Percentiles rank a stretch among this genome's conserved stretches.
Evolutionary conservation across 2,888 invertebrate genomes (phyloP).

Genomic region (Bellardia pandia): DNA sequence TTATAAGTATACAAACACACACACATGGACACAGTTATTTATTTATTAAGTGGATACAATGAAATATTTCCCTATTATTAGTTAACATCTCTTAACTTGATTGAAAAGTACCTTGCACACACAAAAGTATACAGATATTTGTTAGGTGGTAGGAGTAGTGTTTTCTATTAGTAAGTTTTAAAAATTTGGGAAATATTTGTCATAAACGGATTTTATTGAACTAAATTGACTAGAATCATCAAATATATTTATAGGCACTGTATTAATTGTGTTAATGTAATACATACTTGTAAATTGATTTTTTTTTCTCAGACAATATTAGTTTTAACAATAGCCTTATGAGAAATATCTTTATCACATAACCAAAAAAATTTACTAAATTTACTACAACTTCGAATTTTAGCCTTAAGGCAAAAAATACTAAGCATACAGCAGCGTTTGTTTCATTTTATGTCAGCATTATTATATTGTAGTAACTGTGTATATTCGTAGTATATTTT

Average conservation of each 20-base stretch:
- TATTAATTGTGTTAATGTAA: no score
- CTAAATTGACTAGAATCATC: no score
- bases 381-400: not conserved
- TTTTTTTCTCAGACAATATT: no score
- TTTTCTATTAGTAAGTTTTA: not conserved
- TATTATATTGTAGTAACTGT: constrained; percentile 13
- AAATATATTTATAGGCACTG: no score
- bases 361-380: not conserved
- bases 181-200: no score
- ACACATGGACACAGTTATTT: not conserved
- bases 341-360: not conserved
- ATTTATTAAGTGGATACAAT: constrained; percentile 15
- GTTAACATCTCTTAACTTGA: constrained; percentile 23
- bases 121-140: not conserved
- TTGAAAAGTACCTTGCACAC: not conserved
- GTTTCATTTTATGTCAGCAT: constrained; percentile 46
- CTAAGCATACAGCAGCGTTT: not conserved
- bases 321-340: no score
- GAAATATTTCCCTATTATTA: constrained; percentile 32
- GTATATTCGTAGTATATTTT: constrained; percentile 13
- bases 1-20: not conserved
- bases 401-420: not conserved
- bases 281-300: no score
- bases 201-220: no score
- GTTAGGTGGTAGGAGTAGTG: not conserved